Conservation (phyloP, 2,888 invertebrate species). For the Eupsilia transversa region DNA sequence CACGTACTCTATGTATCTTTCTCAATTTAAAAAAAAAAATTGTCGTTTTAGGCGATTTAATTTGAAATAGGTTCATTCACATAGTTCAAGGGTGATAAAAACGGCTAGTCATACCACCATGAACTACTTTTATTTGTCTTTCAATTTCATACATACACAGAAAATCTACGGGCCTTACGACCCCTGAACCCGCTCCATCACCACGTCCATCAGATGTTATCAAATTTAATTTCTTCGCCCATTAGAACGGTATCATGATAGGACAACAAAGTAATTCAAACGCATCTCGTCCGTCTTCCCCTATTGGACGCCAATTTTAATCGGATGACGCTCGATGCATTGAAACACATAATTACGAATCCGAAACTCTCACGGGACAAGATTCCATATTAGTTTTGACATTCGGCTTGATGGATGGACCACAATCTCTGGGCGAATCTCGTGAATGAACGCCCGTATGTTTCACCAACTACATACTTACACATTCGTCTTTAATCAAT, state of each 20-base stretch:
- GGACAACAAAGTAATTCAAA: slow-evolving; percentile 63
- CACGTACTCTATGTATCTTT: background rate
- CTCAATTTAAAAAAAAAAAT: background rate
- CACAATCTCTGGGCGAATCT: slow-evolving; percentile 88
- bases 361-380: slow-evolving; percentile 88
- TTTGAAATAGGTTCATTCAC: background rate
- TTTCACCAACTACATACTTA: slow-evolving; percentile 68
- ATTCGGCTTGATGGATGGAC: slow-evolving; percentile 89
- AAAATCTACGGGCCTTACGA: slow-evolving; percentile 45
- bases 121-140: slow-evolving; percentile 5
- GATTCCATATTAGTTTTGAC: slow-evolving; percentile 90
- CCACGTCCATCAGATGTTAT: slow-evolving; percentile 66
- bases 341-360: slow-evolving; percentile 88
- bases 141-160: background rate
- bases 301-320: slow-evolving; percentile 89
- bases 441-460: slow-evolving; percentile 87
- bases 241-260: slow-evolving; percentile 62
- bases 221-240: slow-evolving; percentile 65
- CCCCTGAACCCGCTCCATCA: slow-evolving; percentile 50
- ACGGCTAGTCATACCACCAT: slow-evolving; percentile 50
- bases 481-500: slow-evolving; percentile 39
- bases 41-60: background rate
- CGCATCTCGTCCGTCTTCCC: slow-evolving; percentile 77
- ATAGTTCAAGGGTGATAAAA: background rate
- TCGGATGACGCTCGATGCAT: slow-evolving; percentile 87